Evolutionary conservation across 2,797 vertebrate genomes (phyloP).

Genomic region (Ptychobarbus kaznakovi): DNA sequence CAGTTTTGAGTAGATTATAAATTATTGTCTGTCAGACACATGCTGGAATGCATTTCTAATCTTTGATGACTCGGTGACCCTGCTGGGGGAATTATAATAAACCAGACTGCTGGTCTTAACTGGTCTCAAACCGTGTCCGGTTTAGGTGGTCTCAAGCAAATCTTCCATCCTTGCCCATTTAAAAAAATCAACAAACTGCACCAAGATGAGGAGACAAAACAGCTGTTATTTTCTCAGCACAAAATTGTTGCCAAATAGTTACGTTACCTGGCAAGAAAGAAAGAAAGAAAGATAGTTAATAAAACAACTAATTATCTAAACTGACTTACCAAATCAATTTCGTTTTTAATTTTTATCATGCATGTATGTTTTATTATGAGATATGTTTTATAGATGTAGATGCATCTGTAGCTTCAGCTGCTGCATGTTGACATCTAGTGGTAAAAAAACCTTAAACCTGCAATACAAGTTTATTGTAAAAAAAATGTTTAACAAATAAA

Average conservation of each 20-base stretch:
- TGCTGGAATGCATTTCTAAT: constrained; percentile 19
- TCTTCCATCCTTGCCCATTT: background rate
- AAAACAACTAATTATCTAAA: background rate
- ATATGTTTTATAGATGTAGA: background rate
- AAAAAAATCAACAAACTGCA: background rate
- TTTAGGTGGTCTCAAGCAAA: background rate
- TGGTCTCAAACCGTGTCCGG: background rate
- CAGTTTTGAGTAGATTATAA: background rate
- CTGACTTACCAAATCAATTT: background rate
- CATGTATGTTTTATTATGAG: no score
- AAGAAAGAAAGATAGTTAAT: background rate
- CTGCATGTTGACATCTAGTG: constrained; percentile 35
- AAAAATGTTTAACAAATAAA: no score
- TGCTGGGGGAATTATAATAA: background rate
- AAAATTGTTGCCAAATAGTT: background rate
- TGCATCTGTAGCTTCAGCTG: background rate
- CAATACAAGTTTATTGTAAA: background rate
- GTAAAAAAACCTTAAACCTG: background rate
- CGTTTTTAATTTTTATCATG: background rate
- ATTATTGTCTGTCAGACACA: background rate
- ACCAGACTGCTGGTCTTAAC: background rate
- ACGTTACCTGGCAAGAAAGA: no score
- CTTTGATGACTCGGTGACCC: background rate
- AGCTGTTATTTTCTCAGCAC: background rate
- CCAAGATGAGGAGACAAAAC: background rate